Percentiles rank a stretch among this genome's conserved stretches.
Conservation (phyloP, 2,113 vertebrate genomes). For the Bungarus multicinctus region DNA sequence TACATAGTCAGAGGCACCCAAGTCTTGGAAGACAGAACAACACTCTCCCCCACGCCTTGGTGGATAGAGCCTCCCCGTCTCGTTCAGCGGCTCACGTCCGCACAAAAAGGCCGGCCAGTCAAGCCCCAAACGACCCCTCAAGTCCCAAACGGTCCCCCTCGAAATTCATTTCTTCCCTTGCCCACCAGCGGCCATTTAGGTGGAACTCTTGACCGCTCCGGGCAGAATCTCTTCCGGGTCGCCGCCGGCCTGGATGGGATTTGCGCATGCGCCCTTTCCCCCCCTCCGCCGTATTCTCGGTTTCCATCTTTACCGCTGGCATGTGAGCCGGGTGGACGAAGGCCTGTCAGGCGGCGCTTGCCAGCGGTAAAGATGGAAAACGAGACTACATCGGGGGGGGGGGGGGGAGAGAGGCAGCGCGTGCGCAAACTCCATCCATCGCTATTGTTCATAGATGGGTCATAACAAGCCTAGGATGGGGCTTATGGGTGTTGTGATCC, state of each 20-base stretch:
- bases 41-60: fast-evolving
- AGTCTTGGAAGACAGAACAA: not conserved
- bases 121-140: not conserved
- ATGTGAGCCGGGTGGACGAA: too few species aligned
- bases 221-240: not conserved
- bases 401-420: too few species aligned
- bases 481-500: not conserved
- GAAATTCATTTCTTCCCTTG: too few species aligned
- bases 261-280: not conserved
- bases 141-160: not conserved
- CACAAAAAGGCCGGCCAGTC: too few species aligned
- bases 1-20: not conserved
- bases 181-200: not conserved
- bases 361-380: too few species aligned
- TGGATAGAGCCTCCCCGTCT: not conserved
- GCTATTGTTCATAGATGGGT: not conserved
- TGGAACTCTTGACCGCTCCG: not conserved
- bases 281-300: not conserved
- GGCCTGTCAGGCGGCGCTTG: too few species aligned
- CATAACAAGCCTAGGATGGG: not conserved
- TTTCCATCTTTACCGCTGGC: not conserved
- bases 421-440: not conserved
- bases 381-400: too few species aligned
- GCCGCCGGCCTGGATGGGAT: too few species aligned
- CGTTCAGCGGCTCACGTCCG: too few species aligned